A percentile compares a stretch with the other conserved stretches of the same genome.
phyloP scores from a whole-genome alignment of 2,888 invertebrate genomes.

The Glyphotaelius pellucidus region DNA sequence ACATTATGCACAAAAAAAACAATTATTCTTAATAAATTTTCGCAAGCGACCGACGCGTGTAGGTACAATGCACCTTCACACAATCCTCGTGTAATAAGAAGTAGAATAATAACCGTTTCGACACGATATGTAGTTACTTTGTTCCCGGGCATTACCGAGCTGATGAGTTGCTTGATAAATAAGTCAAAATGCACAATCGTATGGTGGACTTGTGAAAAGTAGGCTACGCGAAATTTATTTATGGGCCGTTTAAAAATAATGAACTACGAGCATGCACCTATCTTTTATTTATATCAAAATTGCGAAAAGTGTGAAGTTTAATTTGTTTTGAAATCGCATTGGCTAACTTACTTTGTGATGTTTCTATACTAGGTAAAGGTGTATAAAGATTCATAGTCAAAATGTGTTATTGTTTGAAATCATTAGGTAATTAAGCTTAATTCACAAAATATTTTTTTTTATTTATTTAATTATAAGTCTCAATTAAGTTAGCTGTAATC shows the following conservation, averaged over 20 bases:
- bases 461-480: too few species aligned
- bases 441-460: not conserved
- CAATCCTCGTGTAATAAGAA: not conserved
- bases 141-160: not conserved
- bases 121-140: not conserved
- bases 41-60: not conserved
- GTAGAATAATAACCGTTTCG: not conserved
- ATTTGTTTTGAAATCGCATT: not conserved
- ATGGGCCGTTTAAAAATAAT: not conserved
- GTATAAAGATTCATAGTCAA: too few species aligned
- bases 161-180: not conserved
- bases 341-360: not conserved
- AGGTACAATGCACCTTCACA: not conserved
- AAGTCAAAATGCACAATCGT: not conserved
- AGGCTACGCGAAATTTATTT: conserved; percentile 1
- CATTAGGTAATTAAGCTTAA: not conserved
- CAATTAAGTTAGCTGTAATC: too few species aligned
- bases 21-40: not conserved
- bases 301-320: not conserved
- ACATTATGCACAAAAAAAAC: not conserved
- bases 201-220: not conserved
- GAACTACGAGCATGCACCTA: not conserved
- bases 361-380: not conserved
- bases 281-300: not conserved
- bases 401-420: not conserved